Percentiles rank a stretch among this genome's conserved stretches.
Conservation (phyloP, 2,797 vertebrate genomes). For the Centropyge bicolor region DNA sequence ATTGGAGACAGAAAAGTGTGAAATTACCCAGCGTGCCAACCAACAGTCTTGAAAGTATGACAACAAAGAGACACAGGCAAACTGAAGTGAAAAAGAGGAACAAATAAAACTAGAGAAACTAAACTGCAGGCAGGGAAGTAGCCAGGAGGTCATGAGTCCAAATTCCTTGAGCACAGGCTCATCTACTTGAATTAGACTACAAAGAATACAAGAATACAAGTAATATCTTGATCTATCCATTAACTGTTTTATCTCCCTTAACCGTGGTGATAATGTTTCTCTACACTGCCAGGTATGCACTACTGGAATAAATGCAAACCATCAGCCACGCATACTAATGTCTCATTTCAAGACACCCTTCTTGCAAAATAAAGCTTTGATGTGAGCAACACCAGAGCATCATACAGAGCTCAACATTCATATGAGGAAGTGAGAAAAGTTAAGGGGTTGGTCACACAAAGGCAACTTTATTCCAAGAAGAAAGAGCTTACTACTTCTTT, state of each 20-base stretch:
- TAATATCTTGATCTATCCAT: neutral
- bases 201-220: neutral
- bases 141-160: neutral
- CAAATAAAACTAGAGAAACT: neutral
- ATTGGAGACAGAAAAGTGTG: neutral
- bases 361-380: constrained; percentile 12
- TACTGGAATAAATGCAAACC: constrained; percentile 4
- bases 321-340: neutral
- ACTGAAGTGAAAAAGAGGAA: constrained; percentile 20
- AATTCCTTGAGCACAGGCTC: neutral
- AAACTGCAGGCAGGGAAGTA: neutral
- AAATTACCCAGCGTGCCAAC: neutral
- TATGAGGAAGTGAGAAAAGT: constrained; percentile 39
- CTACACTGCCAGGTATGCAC: neutral
- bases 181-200: neutral
- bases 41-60: neutral
- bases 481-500: neutral
- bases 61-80: constrained; percentile 1
- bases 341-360: constrained; percentile 22
- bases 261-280: neutral
- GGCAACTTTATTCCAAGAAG: neutral
- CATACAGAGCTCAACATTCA: constrained; percentile 24
- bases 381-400: constrained; percentile 24
- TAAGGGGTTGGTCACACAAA: neutral
- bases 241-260: neutral